Conservation (phyloP, 2,797 vertebrate species). For the Macrochelys suwanniensis region DNA sequence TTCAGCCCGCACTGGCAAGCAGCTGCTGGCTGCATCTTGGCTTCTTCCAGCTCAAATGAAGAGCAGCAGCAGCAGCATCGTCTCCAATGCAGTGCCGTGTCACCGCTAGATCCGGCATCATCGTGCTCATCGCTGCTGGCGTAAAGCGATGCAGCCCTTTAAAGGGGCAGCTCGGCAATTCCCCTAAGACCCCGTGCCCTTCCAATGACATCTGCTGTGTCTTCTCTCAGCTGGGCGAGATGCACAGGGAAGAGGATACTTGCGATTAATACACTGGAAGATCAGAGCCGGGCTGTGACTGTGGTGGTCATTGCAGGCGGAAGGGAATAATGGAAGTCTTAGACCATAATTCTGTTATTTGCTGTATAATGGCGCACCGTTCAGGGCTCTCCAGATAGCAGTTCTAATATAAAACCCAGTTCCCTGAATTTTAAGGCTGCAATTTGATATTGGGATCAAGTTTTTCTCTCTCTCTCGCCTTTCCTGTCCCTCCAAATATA, state of each 20-base stretch:
- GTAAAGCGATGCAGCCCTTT: neutral
- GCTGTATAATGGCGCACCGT: neutral
- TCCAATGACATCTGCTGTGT: slow-evolving; percentile 46
- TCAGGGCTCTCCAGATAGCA: neutral
- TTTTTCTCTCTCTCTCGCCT: neutral
- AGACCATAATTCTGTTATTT: neutral
- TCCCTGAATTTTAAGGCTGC: neutral
- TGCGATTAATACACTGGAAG: neutral
- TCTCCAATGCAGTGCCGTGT: neutral
- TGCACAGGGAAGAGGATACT: neutral
- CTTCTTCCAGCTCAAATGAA: neutral
- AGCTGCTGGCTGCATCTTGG: neutral
- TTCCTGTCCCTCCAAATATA: neutral
- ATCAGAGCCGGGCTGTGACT: neutral
- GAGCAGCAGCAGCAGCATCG: neutral
- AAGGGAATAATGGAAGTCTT: neutral
- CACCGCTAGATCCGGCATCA: neutral
- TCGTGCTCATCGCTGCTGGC: neutral
- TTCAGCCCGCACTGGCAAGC: neutral
- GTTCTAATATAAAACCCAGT: neutral
- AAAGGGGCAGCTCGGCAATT: neutral
- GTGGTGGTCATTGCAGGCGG: neutral
- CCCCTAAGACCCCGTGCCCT: neutral
- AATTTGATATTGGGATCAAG: neutral
- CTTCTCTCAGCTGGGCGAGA: neutral